phyloP scores from a whole-genome alignment of 2,797 vertebrate species.

The Poecilia velifera region DNA sequence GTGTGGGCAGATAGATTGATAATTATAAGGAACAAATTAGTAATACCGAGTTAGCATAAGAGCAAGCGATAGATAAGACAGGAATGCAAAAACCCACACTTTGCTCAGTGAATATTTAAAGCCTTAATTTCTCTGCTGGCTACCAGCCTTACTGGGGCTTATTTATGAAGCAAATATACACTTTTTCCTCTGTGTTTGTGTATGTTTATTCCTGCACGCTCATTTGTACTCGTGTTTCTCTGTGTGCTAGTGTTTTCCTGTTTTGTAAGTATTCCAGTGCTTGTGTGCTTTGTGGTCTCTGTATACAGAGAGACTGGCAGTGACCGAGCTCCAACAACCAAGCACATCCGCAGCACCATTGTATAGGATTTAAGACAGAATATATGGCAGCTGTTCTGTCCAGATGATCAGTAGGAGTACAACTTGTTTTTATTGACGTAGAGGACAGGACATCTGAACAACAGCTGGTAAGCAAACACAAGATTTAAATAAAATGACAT shows the following conservation, averaged over 20 bases:
- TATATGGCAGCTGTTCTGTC: constrained; percentile 20
- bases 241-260: neutral
- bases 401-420: constrained; percentile 27
- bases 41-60: constrained; percentile 43
- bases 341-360: neutral
- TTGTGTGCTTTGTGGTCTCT: constrained; percentile 1
- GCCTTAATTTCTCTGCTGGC: constrained; percentile 21
- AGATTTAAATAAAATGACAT: constrained; percentile 18
- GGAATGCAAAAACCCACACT: constrained; percentile 32
- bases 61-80: constrained; percentile 27
- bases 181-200: constrained; percentile 5
- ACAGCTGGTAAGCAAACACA: constrained; percentile 5
- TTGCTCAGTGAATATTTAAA: constrained; percentile 40
- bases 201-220: constrained; percentile 6
- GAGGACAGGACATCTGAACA: constrained; percentile 30
- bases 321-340: constrained; percentile 3
- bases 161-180: constrained; percentile 39
- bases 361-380: constrained; percentile 10
- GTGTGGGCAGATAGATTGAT: constrained; percentile 38
- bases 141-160: constrained; percentile 12
- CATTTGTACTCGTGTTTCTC: constrained; percentile 11
- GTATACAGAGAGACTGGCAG: constrained; percentile 13
- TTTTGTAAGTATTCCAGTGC: neutral
- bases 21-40: constrained; percentile 40
- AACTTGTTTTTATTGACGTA: constrained; percentile 12